Percentiles rank a stretch among this genome's conserved stretches.
Evolutionary conservation across 2,888 invertebrate species (phyloP).

Genomic region (Drosophila helvetica): DNA sequence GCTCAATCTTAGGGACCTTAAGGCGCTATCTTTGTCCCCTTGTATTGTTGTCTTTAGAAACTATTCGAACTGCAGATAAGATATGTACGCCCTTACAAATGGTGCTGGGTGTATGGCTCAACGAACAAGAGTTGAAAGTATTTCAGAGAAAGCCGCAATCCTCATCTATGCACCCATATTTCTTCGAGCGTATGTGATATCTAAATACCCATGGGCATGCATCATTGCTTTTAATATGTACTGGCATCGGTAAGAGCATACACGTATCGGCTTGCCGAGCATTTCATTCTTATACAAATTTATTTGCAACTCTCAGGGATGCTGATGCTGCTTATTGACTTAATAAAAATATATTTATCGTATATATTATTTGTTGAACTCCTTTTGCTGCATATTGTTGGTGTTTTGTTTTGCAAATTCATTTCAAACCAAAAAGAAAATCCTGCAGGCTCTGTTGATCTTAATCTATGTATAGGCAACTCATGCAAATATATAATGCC

Average conservation of each 20-base stretch:
- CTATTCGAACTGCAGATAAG: slow-evolving; percentile 10
- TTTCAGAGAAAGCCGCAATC: too few species aligned
- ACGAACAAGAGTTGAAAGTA: too few species aligned
- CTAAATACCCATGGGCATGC: too few species aligned
- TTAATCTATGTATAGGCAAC: slow-evolving; percentile 39
- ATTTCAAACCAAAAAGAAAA: slow-evolving; percentile 15
- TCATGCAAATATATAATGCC: slow-evolving; percentile 59
- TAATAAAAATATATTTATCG: slow-evolving; percentile 32
- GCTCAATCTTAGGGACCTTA: slow-evolving; percentile 8
- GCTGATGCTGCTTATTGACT: slow-evolving; percentile 19
- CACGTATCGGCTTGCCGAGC: slow-evolving; percentile 40
- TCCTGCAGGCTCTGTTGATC: slow-evolving; percentile 32
- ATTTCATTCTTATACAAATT: slow-evolving; percentile 1
- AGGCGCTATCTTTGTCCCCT: neutral
- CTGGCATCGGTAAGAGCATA: slow-evolving; percentile 30
- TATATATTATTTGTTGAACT: slow-evolving; percentile 12
- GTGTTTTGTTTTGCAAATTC: slow-evolving; percentile 25
- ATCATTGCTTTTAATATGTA: neutral
- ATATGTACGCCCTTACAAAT: slow-evolving; percentile 5
- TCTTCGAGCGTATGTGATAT: too few species aligned
- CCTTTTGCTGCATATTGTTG: slow-evolving; percentile 15
- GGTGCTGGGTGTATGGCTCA: too few species aligned
- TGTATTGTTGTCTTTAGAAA: slow-evolving; percentile 11
- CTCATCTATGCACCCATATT: too few species aligned
- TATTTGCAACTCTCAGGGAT: slow-evolving; percentile 1